phyloP scores from a whole-genome alignment of 1,140 invertebrate species.

The Temnothorax curvispinosus region DNA sequence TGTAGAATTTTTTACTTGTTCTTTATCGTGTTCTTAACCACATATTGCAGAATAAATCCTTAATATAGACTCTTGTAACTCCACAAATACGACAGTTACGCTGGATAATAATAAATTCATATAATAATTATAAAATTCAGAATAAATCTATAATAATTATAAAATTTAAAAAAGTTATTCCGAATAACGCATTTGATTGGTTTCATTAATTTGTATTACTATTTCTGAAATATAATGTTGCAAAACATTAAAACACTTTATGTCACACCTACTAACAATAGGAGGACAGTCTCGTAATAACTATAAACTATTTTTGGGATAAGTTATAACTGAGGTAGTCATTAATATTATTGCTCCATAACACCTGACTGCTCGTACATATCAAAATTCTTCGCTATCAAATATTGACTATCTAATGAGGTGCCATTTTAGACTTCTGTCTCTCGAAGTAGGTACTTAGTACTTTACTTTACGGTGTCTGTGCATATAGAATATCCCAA shows the following conservation, averaged over 20 bases:
- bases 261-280: no score
- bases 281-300: no score
- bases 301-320: background rate
- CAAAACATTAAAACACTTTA: background rate
- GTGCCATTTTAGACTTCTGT: slow-evolving; percentile 21
- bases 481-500: slow-evolving; percentile 6
- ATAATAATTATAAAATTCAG: no score
- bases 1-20: background rate
- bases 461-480: slow-evolving; percentile 1
- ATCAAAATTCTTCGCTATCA: background rate
- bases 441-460: background rate
- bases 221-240: background rate
- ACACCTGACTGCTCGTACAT: background rate
- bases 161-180: background rate
- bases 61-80: background rate
- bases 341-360: slow-evolving; percentile 23
- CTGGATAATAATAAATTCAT: no score
- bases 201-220: background rate
- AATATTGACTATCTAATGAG: slow-evolving; percentile 37
- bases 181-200: background rate
- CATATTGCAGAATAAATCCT: background rate
- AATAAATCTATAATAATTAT: background rate
- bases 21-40: slow-evolving; percentile 6
- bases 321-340: background rate
- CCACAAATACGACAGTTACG: background rate